A percentile compares a stretch with the other conserved stretches of the same genome.
Evolutionary conservation across 1,140 invertebrate genomes (phyloP).

Genomic region (Oncopeltus fasciatus): DNA sequence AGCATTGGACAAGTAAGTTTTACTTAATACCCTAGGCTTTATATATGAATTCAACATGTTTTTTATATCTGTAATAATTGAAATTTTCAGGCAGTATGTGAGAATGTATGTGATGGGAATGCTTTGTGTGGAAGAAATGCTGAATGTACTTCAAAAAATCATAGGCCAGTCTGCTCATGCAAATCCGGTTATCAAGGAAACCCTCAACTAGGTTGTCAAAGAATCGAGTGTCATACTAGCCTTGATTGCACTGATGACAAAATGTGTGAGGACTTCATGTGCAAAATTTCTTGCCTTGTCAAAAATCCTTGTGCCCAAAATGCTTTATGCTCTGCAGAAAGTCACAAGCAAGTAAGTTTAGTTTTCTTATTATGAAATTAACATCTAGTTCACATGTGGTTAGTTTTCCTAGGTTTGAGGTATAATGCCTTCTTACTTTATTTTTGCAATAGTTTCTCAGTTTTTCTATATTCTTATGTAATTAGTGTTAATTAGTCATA

Average conservation of each 20-base stretch:
- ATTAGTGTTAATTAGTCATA: no score
- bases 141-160: conserved; percentile 51
- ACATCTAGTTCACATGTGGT: not conserved
- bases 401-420: not conserved
- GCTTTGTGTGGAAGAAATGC: conserved; percentile 68
- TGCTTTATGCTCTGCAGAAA: conserved; percentile 65
- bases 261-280: conserved; percentile 61
- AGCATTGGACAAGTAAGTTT: conserved; percentile 39
- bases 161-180: conserved; percentile 59
- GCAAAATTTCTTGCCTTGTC: conserved; percentile 67
- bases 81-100: conserved; percentile 42
- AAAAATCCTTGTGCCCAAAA: conserved; percentile 69
- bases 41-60: not conserved
- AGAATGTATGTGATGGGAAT: conserved; percentile 46
- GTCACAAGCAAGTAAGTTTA: conserved; percentile 42
- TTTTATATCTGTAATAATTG: not conserved
- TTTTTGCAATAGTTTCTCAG: not conserved
- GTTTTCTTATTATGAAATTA: not conserved
- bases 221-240: conserved; percentile 55
- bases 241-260: conserved; percentile 66
- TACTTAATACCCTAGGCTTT: not conserved
- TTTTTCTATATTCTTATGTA: not conserved
- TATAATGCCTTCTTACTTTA: not conserved
- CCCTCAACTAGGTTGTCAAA: conserved; percentile 56
- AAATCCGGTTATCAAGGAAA: conserved; percentile 63